These are phyloP conservation scores for Florisuga fusca DNA, from an alignment of 2,797 vertebrate genomes.

Conservation along the genomic window DNA sequence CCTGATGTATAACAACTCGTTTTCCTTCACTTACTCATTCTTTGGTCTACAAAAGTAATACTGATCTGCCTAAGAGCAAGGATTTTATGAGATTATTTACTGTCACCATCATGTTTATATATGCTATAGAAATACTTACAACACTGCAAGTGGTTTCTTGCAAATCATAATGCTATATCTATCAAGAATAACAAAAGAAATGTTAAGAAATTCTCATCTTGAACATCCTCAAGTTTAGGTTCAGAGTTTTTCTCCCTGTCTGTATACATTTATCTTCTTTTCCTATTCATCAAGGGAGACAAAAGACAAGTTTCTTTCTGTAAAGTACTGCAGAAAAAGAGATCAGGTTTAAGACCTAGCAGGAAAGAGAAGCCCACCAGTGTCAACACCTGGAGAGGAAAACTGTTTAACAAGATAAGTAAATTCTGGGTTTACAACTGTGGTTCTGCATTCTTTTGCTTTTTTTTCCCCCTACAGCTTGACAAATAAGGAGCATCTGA, in stretches of 20 bases:
- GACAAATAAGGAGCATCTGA: background rate
- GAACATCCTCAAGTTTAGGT: background rate
- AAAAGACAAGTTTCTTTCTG: background rate
- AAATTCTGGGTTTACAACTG: background rate
- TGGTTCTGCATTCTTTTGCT: background rate
- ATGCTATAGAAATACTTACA: background rate
- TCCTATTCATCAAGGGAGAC: background rate
- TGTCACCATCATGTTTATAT: background rate
- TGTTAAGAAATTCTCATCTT: background rate
- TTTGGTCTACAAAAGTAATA: background rate
- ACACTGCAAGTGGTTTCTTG: background rate
- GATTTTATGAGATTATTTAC: background rate
- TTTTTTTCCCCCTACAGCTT: background rate
- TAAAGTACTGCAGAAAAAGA: background rate
- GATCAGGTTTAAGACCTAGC: background rate
- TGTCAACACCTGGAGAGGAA: background rate
- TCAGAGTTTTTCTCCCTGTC: background rate
- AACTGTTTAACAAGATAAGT: background rate
- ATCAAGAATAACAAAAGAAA: background rate
- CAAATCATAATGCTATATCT: background rate
- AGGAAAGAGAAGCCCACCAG: background rate
- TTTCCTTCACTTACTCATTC: background rate
- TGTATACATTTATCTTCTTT: background rate
- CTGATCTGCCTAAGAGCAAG: background rate
- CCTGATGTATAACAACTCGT: background rate